Percentiles rank a stretch among this genome's conserved stretches.
Evolutionary conservation across 2,113 vertebrate genomes (phyloP).

Genomic region (Stomatorhinus ivindoensis): DNA sequence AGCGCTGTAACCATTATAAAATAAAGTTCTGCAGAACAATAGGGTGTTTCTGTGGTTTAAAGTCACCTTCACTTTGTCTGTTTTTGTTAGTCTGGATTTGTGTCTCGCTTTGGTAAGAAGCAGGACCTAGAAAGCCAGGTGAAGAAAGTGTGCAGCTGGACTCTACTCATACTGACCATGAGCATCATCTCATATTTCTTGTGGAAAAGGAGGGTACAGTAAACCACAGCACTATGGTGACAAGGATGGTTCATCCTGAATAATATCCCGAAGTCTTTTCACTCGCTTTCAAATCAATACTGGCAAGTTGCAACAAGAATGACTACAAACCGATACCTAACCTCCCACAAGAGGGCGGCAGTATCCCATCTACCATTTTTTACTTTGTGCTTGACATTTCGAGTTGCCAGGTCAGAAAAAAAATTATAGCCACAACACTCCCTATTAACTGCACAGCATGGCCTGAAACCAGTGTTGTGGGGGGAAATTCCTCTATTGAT

Average conservation of each 20-base stretch:
- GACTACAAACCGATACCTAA: background rate
- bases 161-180: constrained; percentile 40
- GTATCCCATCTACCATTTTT: background rate
- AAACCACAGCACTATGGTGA: constrained; percentile 31
- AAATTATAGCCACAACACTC: background rate
- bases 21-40: background rate
- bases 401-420: background rate
- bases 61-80: background rate
- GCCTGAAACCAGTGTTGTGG: background rate
- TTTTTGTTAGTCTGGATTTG: constrained; percentile 50
- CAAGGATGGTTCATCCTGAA: background rate
- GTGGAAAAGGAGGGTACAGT: constrained; percentile 41
- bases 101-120: constrained; percentile 50
- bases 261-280: background rate
- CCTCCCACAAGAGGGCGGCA: background rate
- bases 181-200: constrained; percentile 43
- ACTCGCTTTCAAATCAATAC: background rate
- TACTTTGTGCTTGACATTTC: background rate
- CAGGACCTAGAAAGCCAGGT: constrained; percentile 47
- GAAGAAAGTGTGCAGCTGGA: constrained; percentile 50
- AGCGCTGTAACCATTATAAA: background rate
- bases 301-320: background rate
- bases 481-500: background rate
- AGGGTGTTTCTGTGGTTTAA: background rate
- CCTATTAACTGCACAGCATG: background rate